Conservation (phyloP, 2,888 invertebrate genomes). For the Liodrosophila aerea region DNA sequence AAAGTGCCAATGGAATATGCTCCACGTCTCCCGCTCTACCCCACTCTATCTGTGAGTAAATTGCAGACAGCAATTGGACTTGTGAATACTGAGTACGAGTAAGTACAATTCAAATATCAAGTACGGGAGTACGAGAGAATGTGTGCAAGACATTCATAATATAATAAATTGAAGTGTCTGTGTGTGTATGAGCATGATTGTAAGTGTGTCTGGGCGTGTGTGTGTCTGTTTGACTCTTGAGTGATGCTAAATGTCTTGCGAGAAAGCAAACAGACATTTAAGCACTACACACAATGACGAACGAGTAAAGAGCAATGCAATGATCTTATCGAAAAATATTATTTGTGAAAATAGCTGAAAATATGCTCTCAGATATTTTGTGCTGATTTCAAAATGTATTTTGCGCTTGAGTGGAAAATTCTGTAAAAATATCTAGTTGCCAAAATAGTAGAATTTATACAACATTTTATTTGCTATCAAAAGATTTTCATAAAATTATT, state of each 20-base stretch:
- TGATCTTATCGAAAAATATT: neutral
- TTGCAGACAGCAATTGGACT: slow-evolving; percentile 49
- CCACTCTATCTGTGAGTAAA: slow-evolving; percentile 38
- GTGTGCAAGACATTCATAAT: slow-evolving; percentile 50
- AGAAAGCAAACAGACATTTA: slow-evolving; percentile 35
- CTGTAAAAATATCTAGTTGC: neutral
- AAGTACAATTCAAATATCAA: slow-evolving; percentile 40
- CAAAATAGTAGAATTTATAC: too few species aligned
- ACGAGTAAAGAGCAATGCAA: slow-evolving; percentile 4
- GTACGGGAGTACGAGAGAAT: slow-evolving; percentile 24
- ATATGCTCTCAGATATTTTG: neutral
- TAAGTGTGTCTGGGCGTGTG: slow-evolving; percentile 2
- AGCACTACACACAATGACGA: slow-evolving; percentile 27
- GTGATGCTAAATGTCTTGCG: slow-evolving; percentile 34
- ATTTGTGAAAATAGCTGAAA: neutral
- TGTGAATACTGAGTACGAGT: too few species aligned
- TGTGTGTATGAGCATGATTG: neutral
- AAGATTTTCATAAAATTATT: too few species aligned
- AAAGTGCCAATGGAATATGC: slow-evolving; percentile 23
- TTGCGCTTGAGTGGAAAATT: neutral
- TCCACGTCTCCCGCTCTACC: neutral
- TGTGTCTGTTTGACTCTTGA: slow-evolving; percentile 23
- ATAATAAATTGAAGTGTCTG: slow-evolving; percentile 28
- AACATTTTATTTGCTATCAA: too few species aligned
- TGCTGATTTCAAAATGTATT: too few species aligned